Conservation (phyloP, 2,113 vertebrate species). For the Helogale parvula region DNA sequence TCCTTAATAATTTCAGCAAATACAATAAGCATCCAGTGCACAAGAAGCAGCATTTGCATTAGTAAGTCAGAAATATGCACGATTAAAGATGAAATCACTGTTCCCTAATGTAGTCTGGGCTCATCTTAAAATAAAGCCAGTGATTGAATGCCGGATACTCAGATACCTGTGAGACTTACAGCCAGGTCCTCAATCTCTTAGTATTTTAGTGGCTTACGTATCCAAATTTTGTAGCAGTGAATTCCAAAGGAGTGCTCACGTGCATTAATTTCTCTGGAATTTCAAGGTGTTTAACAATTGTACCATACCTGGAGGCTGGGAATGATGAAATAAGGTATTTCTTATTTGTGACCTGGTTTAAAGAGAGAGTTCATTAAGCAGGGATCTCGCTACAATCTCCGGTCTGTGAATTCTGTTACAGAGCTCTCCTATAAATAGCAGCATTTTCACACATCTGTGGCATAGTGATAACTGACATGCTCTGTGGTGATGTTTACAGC, state of each 20-base stretch:
- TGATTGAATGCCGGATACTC: not conserved
- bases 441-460: not conserved
- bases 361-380: not conserved
- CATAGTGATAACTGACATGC: not conserved
- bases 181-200: not conserved
- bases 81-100: conserved; percentile 38
- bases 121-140: conserved; percentile 21
- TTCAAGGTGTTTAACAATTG: not conserved
- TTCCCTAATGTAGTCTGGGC: not conserved
- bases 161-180: not conserved
- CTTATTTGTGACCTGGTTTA: not conserved
- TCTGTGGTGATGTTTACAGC: not conserved
- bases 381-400: not conserved
- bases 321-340: not conserved
- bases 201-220: not conserved
- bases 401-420: not conserved
- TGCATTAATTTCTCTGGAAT: conserved; percentile 23
- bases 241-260: not conserved
- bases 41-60: conserved; percentile 47
- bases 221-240: not conserved
- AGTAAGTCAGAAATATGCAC: conserved; percentile 50
- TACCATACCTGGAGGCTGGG: not conserved
- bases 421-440: not conserved
- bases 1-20: conserved; percentile 44
- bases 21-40: conserved; percentile 27